Percentiles rank a stretch among this genome's conserved stretches.
phyloP scores from a whole-genome alignment of 2,113 vertebrate genomes.

The Siniperca knerii region DNA sequence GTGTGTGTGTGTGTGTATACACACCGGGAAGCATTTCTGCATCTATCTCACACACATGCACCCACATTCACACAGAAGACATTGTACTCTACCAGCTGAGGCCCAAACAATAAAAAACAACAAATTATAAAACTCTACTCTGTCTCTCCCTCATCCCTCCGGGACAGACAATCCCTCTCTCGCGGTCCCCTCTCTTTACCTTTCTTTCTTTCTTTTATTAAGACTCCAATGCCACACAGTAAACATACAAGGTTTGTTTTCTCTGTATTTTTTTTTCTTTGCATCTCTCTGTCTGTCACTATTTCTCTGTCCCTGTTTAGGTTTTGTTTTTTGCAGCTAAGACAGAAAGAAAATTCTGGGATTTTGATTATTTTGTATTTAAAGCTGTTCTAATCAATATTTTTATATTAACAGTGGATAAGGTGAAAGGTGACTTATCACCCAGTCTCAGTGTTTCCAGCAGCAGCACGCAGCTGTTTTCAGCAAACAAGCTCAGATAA shows the following conservation, averaged over 20 bases:
- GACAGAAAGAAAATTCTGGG: neutral
- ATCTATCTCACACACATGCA: conserved; percentile 14
- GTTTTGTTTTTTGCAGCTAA: neutral
- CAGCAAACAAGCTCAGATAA: too few species aligned
- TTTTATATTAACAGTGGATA: neutral
- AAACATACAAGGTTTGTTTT: neutral
- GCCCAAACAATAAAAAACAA: conserved; percentile 59
- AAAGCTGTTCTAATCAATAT: neutral
- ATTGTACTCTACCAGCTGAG: conserved; percentile 67
- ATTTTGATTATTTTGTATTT: neutral
- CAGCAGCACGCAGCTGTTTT: too few species aligned
- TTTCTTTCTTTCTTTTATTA: neutral
- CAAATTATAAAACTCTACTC: conserved; percentile 43
- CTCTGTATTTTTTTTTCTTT: neutral
- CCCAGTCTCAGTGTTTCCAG: neutral
- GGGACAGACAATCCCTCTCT: conserved; percentile 8
- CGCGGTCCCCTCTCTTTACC: neutral
- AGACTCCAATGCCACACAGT: neutral
- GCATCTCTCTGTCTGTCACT: neutral
- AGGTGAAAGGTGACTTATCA: neutral
- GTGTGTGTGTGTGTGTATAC: neutral
- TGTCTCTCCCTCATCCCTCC: conserved; percentile 13
- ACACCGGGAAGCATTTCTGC: neutral
- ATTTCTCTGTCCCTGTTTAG: neutral
- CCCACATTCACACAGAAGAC: conserved; percentile 8